phyloP scores from a whole-genome alignment of 1,140 invertebrate species.

The Eriosoma lanigerum region DNA sequence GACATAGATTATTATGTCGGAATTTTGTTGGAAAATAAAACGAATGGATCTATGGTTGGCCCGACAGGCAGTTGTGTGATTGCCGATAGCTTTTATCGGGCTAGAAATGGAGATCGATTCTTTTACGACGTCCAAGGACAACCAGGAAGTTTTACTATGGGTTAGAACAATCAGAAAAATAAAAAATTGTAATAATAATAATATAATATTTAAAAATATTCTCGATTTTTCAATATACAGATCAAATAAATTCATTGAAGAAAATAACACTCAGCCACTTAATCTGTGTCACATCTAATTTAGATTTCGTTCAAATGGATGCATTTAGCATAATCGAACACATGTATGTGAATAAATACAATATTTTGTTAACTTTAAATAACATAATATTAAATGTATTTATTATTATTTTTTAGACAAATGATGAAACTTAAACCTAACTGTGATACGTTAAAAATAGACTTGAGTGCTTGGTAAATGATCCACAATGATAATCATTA shows the following conservation, averaged over 20 bases:
- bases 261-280: constrained; percentile 22
- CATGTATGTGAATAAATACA: neutral
- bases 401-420: neutral
- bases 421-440: neutral
- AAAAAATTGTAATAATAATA: no score
- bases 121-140: constrained; percentile 70
- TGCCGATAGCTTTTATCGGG: constrained; percentile 76
- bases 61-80: constrained; percentile 84
- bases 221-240: neutral
- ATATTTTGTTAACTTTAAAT: no score
- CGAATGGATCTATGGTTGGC: constrained; percentile 72
- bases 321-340: constrained; percentile 2
- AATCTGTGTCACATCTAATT: neutral
- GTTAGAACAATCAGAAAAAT: constrained; percentile 59
- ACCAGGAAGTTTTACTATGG: constrained; percentile 66
- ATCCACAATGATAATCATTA: no score
- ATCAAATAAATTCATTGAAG: constrained; percentile 17
- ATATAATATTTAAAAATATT: no score
- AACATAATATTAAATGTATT: no score
- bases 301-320: neutral
- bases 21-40: constrained; percentile 70
- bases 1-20: constrained; percentile 85
- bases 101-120: constrained; percentile 75
- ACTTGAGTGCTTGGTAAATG: neutral
- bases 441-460: neutral